Conservation (phyloP, 1,140 invertebrate genomes). For the Harlomillsia oculata region DNA sequence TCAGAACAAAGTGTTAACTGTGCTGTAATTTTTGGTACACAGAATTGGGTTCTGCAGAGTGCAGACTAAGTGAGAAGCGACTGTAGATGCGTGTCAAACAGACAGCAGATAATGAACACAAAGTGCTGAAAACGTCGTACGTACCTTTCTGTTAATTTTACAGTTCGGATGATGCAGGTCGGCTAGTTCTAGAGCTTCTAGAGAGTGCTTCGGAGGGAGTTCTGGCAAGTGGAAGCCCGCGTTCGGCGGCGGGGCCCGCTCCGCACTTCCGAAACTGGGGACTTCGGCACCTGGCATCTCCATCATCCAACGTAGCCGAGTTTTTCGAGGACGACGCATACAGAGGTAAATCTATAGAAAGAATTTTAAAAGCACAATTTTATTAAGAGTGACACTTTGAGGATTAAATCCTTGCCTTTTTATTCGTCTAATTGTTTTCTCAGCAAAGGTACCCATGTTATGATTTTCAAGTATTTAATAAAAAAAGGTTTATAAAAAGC, state of each 20-base stretch:
- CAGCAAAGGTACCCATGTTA: too few relatives aligned
- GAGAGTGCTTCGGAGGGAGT: conserved; percentile 51
- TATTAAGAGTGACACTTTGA: neutral
- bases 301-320: conserved; percentile 90
- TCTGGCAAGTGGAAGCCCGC: conserved; percentile 66
- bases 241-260: conserved; percentile 62
- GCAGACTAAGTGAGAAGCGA: too few relatives aligned
- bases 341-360: conserved; percentile 53
- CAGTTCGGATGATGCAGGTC: conserved; percentile 92
- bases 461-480: neutral
- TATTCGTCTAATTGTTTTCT: too few relatives aligned
- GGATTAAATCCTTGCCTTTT: too few relatives aligned
- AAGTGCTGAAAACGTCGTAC: conserved; percentile 38
- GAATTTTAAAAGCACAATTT: conserved; percentile 32
- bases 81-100: too few relatives aligned
- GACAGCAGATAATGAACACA: too few relatives aligned
- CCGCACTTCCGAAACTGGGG: conserved; percentile 29
- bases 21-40: too few relatives aligned
- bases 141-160: conserved; percentile 78
- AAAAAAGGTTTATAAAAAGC: neutral
- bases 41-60: too few relatives aligned
- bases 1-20: too few relatives aligned
- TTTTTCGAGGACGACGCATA: conserved; percentile 87
- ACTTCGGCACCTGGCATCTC: conserved; percentile 62
- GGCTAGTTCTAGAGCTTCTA: conserved; percentile 86